Base-by-base conservation (phyloP, 2,888 invertebrate genomes). In the Gortyna flavago region DNA sequence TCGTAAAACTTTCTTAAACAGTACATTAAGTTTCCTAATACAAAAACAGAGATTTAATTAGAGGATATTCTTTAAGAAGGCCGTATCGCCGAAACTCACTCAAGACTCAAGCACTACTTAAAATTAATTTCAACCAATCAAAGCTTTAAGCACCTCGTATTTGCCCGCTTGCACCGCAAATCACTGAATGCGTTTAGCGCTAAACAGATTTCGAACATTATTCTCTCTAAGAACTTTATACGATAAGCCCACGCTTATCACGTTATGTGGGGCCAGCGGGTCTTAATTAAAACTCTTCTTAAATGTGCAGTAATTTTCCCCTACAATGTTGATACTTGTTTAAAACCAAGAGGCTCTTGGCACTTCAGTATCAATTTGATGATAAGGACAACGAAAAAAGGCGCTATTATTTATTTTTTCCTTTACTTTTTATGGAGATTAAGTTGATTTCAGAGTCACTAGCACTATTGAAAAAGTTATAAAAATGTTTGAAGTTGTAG, bases 331-430 rank as follows among this genome's bases (percentile, higher is more conserved):
- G 29, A 70, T 48, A 29, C 48, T 77, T 57, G 25, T 35, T 57
- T 51, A 18, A 54, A 65, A 41, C 13, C 25, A 38, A 75, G 61
- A 57, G 65, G 48, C 65, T 21, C 73, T 75, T n/a, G 29, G 48
- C 65, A 65, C 68, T 61, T 65, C 41, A 59, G 41, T 64, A 71
- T 57, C 67, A 75, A 81, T 77, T 81, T 35, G 29, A 72, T 71
- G 11, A 29, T 21, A 77, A 77, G 71, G 25, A 44, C 13, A 29
- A 41, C 41, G 1, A 51, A 77, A 81, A 66, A 57, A 48, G 21
- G 4, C 35, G 48, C 21, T 38, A 35, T 41, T 16, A 59, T 61
- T 38, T 35, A 41, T 25, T 44, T 73, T 65, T 61, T n/a, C 18
- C n/a, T 1, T 21, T 32, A 65, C 57, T 44, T 77, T 73, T 77